phyloP scores from a whole-genome alignment of 2,113 vertebrate genomes.

The Catagonus wagneri region DNA sequence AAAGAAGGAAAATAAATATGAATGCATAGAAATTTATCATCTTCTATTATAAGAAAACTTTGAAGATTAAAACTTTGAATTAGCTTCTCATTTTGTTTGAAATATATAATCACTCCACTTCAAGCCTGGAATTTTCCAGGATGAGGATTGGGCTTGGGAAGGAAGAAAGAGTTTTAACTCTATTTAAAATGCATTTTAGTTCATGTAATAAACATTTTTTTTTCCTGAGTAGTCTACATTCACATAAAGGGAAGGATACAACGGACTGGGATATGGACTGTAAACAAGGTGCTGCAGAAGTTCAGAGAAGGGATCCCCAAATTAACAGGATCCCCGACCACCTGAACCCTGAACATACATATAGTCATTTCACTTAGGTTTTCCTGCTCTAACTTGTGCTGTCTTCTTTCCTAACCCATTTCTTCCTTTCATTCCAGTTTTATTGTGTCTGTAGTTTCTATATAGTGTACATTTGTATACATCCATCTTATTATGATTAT shows the following conservation, averaged over 20 bases:
- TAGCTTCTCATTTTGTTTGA: slow-evolving; percentile 16
- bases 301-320: background rate
- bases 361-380: rapidly evolving
- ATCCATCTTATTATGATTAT: background rate
- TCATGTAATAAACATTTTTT: background rate
- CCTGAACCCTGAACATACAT: background rate
- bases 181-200: background rate
- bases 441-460: background rate
- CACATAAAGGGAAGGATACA: background rate
- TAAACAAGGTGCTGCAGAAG: background rate
- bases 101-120: background rate
- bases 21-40: background rate
- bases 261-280: background rate
- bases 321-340: background rate
- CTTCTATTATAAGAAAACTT: slow-evolving; percentile 14
- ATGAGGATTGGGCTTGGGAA: background rate
- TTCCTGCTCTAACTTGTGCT: background rate
- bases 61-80: slow-evolving; percentile 36
- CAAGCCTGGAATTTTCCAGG: slow-evolving; percentile 37
- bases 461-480: background rate
- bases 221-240: background rate
- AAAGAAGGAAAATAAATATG: slow-evolving; percentile 17
- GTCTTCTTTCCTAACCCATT: background rate
- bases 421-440: background rate
- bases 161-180: background rate